phyloP scores from a whole-genome alignment of 1,140 invertebrate species.

The Aphaenogaster floridana region DNA sequence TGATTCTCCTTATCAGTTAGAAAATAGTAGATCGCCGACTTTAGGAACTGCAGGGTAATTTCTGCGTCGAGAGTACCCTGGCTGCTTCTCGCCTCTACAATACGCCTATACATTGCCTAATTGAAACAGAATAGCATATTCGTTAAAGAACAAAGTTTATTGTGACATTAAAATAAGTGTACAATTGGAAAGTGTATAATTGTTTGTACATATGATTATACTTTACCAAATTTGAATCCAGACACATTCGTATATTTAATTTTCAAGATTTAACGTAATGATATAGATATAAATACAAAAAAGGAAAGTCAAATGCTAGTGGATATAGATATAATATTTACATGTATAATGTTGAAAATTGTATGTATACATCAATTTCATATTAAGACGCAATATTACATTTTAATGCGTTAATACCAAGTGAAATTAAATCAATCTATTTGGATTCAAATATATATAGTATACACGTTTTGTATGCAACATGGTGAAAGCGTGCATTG shows the following conservation, averaged over 20 bases:
- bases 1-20: conserved; percentile 95
- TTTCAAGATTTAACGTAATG: not conserved
- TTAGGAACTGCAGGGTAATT: conserved; percentile 95
- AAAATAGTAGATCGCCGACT: conserved; percentile 96
- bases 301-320: too few species aligned
- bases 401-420: not conserved
- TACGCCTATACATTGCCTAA: conserved; percentile 93
- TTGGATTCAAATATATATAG: conserved; percentile 41
- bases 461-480: conserved; percentile 17
- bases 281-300: not conserved
- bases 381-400: not conserved
- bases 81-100: conserved; percentile 91
- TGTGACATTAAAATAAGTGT: not conserved
- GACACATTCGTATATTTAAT: conserved; percentile 2
- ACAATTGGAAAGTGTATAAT: conserved; percentile 32
- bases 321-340: too few species aligned
- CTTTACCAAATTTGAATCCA: conserved; percentile 36
- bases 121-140: conserved; percentile 49
- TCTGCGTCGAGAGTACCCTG: conserved; percentile 92
- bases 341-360: conserved; percentile 2
- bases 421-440: not conserved
- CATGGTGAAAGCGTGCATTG: conserved; percentile 65
- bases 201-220: conserved; percentile 30
- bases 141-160: conserved; percentile 26
- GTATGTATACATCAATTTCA: not conserved